phyloP scores from a whole-genome alignment of 2,888 invertebrate species.

The Diloba caeruleocephala region DNA sequence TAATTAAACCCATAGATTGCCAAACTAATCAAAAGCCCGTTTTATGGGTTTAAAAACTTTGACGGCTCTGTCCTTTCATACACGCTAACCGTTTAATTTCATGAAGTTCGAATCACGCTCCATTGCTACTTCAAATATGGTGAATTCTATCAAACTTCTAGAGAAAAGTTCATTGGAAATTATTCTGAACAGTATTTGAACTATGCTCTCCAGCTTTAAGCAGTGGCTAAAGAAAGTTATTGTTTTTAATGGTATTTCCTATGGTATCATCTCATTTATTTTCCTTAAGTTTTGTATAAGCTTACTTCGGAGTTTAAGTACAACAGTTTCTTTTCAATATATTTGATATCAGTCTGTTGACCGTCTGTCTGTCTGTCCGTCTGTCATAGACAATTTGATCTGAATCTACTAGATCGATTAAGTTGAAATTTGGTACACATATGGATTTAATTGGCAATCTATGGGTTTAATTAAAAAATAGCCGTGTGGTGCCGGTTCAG shows the following conservation, averaged over 20 bases:
- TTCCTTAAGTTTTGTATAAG: neutral
- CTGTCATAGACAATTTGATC: no score
- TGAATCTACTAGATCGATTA: no score
- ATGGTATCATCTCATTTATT: constrained; percentile 20
- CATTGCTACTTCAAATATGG: constrained; percentile 15
- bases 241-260: constrained; percentile 26
- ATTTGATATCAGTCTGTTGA: neutral
- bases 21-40: constrained; percentile 15
- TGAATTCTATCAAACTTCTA: constrained; percentile 15
- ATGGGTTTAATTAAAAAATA: no score
- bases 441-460: no score
- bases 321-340: neutral
- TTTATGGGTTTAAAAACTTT: constrained; percentile 16
- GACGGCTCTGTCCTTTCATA: constrained; percentile 16
- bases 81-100: constrained; percentile 22
- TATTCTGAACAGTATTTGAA: constrained; percentile 21
- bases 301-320: constrained; percentile 4
- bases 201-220: constrained; percentile 25
- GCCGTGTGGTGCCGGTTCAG: no score
- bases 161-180: constrained; percentile 26
- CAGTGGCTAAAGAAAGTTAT: constrained; percentile 12
- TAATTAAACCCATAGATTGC: constrained; percentile 25
- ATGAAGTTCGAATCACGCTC: constrained; percentile 22
- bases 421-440: no score
- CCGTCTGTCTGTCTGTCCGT: no score